Conservation (phyloP, 1,140 invertebrate genomes). For the Drosophila obscura region DNA sequence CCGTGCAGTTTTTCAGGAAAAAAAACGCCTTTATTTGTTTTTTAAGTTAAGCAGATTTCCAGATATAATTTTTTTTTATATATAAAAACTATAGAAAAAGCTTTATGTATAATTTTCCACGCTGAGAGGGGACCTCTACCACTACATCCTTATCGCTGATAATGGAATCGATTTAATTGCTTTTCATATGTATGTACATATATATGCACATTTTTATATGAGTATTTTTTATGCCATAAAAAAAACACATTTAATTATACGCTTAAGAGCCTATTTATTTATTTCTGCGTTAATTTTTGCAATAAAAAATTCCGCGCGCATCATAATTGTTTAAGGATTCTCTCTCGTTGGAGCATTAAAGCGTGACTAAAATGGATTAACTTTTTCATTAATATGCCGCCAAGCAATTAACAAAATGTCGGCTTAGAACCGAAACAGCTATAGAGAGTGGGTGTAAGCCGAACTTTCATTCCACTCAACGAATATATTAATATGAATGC, state of each 20-base stretch:
- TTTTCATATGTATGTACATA: not conserved
- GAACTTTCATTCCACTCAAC: constrained; percentile 39
- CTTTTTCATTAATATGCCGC: constrained; percentile 39
- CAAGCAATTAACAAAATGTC: constrained; percentile 47
- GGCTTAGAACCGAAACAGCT: constrained; percentile 17
- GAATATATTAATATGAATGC: constrained; percentile 26
- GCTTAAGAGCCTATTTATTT: constrained; percentile 26
- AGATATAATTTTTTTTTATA: too few species aligned
- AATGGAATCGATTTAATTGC: too few species aligned
- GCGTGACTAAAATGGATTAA: constrained; percentile 36
- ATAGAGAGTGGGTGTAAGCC: constrained; percentile 36
- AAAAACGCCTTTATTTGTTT: too few species aligned
- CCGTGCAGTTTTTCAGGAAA: not conserved
- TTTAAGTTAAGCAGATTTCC: not conserved
- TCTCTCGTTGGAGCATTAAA: constrained; percentile 9
- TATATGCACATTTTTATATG: not conserved
- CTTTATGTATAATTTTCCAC: too few species aligned
- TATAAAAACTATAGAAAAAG: too few species aligned
- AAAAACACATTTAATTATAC: constrained; percentile 33
- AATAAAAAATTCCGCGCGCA: not conserved
- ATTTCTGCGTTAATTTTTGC: constrained; percentile 32
- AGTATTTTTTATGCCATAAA: constrained; percentile 1
- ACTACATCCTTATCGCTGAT: too few species aligned
- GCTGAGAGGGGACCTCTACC: too few species aligned
- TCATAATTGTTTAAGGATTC: not conserved